Percentiles rank a stretch among this genome's conserved stretches.
Evolutionary conservation across 1,140 invertebrate genomes (phyloP).

Genomic region (Amphibalanus amphitrite): DNA sequence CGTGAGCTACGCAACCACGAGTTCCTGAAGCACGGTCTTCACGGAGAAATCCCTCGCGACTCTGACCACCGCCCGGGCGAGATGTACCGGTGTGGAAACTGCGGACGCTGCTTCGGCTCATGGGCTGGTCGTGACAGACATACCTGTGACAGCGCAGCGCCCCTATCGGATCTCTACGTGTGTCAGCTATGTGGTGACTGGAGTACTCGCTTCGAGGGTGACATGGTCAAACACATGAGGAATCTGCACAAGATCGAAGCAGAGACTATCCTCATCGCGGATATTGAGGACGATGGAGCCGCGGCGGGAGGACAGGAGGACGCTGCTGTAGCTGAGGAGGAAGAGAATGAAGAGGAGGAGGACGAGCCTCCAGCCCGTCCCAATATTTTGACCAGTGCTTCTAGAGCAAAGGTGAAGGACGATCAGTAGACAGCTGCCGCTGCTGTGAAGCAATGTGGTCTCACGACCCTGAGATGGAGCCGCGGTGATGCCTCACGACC

Average conservation of each 20-base stretch:
- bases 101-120: not conserved
- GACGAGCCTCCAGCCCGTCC: too few species aligned
- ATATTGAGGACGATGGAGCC: not conserved
- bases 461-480: too few species aligned
- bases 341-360: not conserved
- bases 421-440: too few species aligned
- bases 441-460: too few species aligned
- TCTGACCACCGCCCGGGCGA: not conserved
- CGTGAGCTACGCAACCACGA: slow-evolving; percentile 3
- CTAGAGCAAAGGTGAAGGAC: too few species aligned
- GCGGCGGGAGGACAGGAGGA: not conserved
- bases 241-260: not conserved
- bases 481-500: too few species aligned
- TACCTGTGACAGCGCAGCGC: not conserved
- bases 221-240: not conserved
- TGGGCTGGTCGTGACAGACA: not conserved
- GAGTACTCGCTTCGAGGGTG: slow-evolving; percentile 1
- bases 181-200: not conserved
- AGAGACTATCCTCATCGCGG: not conserved
- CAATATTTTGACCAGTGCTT: too few species aligned
- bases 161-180: not conserved
- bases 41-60: not conserved
- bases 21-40: not conserved
- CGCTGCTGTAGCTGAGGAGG: not conserved
- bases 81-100: not conserved